Percentiles rank a stretch among this genome's conserved stretches.
phyloP scores from a whole-genome alignment of 2,888 invertebrate genomes.

The Andrena haemorrhoa region DNA sequence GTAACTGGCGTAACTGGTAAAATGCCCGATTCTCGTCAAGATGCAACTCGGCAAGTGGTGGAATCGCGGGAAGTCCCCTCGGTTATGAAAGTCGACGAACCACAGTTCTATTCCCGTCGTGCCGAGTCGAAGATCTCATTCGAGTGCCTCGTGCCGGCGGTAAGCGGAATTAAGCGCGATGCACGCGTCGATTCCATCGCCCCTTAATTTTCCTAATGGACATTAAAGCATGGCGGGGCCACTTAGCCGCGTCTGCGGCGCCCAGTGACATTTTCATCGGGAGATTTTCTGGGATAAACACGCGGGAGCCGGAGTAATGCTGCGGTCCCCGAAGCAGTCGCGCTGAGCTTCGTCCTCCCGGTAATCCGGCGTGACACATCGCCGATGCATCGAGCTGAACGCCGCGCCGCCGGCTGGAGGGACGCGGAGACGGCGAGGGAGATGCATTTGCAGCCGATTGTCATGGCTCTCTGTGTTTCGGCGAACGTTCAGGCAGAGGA shows the following conservation, averaged over 20 bases:
- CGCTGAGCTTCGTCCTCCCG: slow-evolving; percentile 58
- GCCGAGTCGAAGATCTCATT: not conserved
- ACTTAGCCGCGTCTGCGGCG: slow-evolving; percentile 46
- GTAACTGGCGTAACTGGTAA: not conserved
- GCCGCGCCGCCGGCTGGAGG: slow-evolving; percentile 31
- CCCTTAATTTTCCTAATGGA: slow-evolving; percentile 66
- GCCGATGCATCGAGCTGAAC: slow-evolving; percentile 67
- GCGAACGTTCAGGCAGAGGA: slow-evolving; percentile 43
- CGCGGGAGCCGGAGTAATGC: slow-evolving; percentile 59
- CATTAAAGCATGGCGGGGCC: slow-evolving; percentile 48
- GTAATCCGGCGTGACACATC: slow-evolving; percentile 72
- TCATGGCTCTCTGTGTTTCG: slow-evolving; percentile 61
- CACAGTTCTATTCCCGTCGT: not conserved
- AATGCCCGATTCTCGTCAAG: not conserved
- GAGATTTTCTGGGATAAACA: slow-evolving; percentile 67
- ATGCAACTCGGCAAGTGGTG: no score
- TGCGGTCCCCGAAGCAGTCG: slow-evolving; percentile 63
- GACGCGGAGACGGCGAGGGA: slow-evolving; percentile 34
- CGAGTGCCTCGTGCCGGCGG: not conserved
- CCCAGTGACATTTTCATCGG: slow-evolving; percentile 65
- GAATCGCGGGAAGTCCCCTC: no score
- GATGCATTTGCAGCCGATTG: slow-evolving; percentile 69
- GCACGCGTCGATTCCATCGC: slow-evolving; percentile 32
- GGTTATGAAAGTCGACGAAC: no score
- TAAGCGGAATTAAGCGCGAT: slow-evolving; percentile 26